A percentile compares a stretch with the other conserved stretches of the same genome.
phyloP scores from a whole-genome alignment of 2,113 vertebrate species.

The Phyllostomus discolor region DNA sequence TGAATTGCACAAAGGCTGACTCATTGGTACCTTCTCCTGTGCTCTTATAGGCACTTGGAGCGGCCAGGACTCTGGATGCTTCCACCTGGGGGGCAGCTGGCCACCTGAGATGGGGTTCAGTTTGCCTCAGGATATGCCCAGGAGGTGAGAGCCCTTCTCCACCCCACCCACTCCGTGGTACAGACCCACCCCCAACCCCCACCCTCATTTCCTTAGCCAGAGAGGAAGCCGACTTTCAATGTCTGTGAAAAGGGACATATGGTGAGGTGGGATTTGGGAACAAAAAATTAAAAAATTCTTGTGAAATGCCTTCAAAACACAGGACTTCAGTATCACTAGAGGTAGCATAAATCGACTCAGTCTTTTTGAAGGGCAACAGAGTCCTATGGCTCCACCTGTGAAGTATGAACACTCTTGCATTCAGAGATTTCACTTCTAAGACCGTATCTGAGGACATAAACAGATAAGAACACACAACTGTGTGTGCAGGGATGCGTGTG shows the following conservation, averaged over 20 bases:
- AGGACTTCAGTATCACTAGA: background rate
- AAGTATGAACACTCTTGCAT: background rate
- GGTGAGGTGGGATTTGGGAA: background rate
- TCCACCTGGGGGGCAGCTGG: background rate
- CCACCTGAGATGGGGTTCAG: background rate
- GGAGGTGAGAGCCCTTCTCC: background rate
- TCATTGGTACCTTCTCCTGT: background rate
- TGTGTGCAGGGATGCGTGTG: background rate
- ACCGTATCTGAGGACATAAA: background rate
- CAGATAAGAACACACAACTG: background rate
- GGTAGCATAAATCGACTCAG: background rate
- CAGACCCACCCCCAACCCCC: too few relatives aligned
- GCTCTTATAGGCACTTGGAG: too few relatives aligned
- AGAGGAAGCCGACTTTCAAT: background rate
- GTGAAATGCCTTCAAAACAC: background rate
- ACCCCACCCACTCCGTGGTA: too few relatives aligned
- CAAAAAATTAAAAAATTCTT: background rate
- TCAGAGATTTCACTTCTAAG: background rate
- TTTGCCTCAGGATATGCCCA: background rate
- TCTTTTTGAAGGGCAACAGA: background rate
- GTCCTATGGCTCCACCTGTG: background rate
- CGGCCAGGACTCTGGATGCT: background rate
- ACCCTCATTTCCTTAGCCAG: background rate
- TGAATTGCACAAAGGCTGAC: background rate
- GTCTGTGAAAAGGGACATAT: background rate